Percentiles rank a stretch among this genome's conserved stretches.
Evolutionary conservation across 1,140 invertebrate species (phyloP).

Genomic region (Leptopilina clavipes): DNA sequence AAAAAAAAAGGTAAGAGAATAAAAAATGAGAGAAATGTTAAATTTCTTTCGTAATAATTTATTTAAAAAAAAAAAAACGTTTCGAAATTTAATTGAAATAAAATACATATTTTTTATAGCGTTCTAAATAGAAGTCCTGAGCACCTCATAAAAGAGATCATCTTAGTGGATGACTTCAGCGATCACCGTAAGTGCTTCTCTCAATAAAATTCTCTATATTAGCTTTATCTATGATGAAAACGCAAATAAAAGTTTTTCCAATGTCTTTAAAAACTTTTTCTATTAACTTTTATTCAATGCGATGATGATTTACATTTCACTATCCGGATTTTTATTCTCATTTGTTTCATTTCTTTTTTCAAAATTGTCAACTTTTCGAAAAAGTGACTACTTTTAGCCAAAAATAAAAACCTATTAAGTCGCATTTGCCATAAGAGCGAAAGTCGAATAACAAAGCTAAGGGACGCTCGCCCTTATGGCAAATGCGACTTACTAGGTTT

Average conservation of each 20-base stretch:
- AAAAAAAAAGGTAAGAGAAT: too few relatives aligned
- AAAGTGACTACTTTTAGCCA: too few relatives aligned
- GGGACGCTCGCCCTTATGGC: too few relatives aligned
- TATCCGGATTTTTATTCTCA: background rate
- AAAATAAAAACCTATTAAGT: too few relatives aligned
- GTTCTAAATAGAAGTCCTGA: constrained; percentile 95
- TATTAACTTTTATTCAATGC: background rate
- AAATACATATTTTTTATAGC: constrained; percentile 76
- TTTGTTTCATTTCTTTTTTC: background rate
- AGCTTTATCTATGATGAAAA: constrained; percentile 6
- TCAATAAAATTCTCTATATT: constrained; percentile 37
- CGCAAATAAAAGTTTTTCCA: background rate
- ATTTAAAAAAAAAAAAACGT: too few relatives aligned
- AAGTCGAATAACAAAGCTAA: too few relatives aligned
- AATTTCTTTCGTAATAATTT: too few relatives aligned
- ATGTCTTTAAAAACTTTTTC: background rate
- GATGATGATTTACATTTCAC: background rate
- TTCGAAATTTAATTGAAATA: constrained; percentile 30
- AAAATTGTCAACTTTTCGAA: background rate
- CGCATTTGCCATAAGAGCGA: too few relatives aligned
- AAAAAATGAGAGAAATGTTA: too few relatives aligned
- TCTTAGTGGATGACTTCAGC: constrained; percentile 98
- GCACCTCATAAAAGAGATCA: constrained; percentile 96
- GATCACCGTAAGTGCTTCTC: constrained; percentile 87
- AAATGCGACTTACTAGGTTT: too few relatives aligned